Percentiles rank a stretch among this genome's conserved stretches.
These are phyloP conservation scores for Papilio elwesi DNA, from an alignment of 2,888 invertebrate species.

Conservation along the genomic window DNA sequence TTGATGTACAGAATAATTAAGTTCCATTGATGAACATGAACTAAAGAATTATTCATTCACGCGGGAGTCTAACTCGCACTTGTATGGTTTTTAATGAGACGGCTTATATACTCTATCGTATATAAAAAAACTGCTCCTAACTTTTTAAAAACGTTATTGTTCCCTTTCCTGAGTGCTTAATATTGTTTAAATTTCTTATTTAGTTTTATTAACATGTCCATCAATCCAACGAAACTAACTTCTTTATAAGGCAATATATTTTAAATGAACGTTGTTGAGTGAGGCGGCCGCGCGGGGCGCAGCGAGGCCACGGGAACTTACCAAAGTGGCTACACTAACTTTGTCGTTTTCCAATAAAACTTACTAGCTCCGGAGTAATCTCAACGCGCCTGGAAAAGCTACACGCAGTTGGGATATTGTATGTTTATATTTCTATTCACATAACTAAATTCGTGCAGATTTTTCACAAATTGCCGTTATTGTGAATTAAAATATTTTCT, in stretches of 20 bases:
- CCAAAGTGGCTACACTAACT: slow-evolving; percentile 54
- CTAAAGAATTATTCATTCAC: background rate
- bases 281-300: slow-evolving; percentile 50
- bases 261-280: slow-evolving; percentile 39
- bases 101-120: no score
- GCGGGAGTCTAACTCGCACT: no score
- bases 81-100: no score
- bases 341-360: slow-evolving; percentile 59
- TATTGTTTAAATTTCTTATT: background rate
- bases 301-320: slow-evolving; percentile 41
- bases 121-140: no score
- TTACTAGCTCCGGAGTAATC: slow-evolving; percentile 52
- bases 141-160: no score
- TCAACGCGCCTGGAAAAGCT: slow-evolving; percentile 50
- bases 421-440: background rate
- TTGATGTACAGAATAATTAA: slow-evolving; percentile 4
- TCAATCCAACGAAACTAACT: background rate
- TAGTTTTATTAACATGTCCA: background rate
- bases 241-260: slow-evolving; percentile 17
- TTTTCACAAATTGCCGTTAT: background rate
- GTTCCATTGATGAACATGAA: background rate
- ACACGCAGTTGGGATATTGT: slow-evolving; percentile 7
- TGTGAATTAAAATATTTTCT: no score
- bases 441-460: background rate
- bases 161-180: no score